Evolutionary conservation across 2,888 invertebrate species (phyloP), one percentile per base, ranked within the genome.

Genomic region (Xanthostigma xanthostigma): DNA sequence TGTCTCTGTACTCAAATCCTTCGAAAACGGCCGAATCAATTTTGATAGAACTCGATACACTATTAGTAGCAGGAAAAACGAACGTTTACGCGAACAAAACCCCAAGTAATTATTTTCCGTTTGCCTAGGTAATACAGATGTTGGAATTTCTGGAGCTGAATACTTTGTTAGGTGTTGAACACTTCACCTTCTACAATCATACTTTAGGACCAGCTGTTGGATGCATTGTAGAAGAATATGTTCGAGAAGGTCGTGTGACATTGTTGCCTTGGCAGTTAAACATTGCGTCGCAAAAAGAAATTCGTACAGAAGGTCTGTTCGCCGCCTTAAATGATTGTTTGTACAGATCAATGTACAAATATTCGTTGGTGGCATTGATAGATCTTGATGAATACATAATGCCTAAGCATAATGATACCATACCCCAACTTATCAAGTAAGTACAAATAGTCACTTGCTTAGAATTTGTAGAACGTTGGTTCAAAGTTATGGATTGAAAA

Each of bases 251-350:
- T 47, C 62, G 81, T 9, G 78, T 86, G 49, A 82, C 82, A 1
- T 63, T 89, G 53, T 68, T 88, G 56, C 84, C 85, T 2, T 89
- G 89, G 93, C 81, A 87, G 62, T 74, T 92, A 56, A 84, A 90
- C 52, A 84, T 90, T 72, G 74, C 82, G 34, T 91, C 91, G 1
- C 89, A 90, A 64, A 81, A 84, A 60, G 92, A 93, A 67, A 93
- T 93, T 53, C 81, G 93, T 53, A 93, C 92, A 2, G 92, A 93
- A 64, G 91, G 91, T 6, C 75, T 90, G 53, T 93, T 93, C 65
- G 91, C 92, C 1, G 90, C 92, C 9, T 78, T 93, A 57, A 93
- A 93, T 68, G 93, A 93, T 71, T 93, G 93, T 64, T 75, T 93
- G 17, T 93, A 93, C 68, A 77, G 93, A 59, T 87, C 84, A 51